Evolutionary conservation across 2,113 vertebrate genomes (phyloP), one percentile per base, ranked within the genome.

Genomic region (Syngnathus typhle): DNA sequence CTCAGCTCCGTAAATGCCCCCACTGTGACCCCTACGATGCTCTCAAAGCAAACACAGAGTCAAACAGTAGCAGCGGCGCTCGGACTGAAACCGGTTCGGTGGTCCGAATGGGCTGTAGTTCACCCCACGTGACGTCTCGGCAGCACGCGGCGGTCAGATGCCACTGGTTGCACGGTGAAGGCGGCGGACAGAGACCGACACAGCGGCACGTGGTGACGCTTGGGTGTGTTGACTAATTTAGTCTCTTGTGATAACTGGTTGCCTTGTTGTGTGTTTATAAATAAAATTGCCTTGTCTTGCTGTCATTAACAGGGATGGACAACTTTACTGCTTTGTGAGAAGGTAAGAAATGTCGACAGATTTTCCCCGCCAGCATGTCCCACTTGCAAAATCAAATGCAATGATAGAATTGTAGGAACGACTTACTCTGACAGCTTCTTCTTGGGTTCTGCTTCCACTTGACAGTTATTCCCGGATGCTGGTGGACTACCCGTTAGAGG

Each of bases 391-490:
- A 19, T 46, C 16, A 49, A 19, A 16, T 18, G 1, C 7, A 18
- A 49, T 19, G 7, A 19, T 19, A 32, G 27, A 32, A 32, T 32
- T 32, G 27, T 32, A 23, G 52, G 36, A 47, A 12, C n/a, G 16
- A 11, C 39, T 61, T 21, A 73, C 43, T 41, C 0, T 66, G 56
- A 65, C 13, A 16, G 36, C 56, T 70, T 60, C 21, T 39, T 84
- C 80, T 66, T 18, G 83, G 16, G 37, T 19, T 27, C 10, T 60
- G 10, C 58, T 18, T 43, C 38, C 89, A 77, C 37, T 82, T 84
- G 64, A 64, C 84, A 99, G 97, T 76, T 98, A 95, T 64, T 94
- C 94, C 8, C 95, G 95, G 77, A 58, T 93, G 89, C 88, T 98
- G 0, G 93, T 93, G 0, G 94, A 96, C 74, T 94, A 95, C 86